A percentile compares a stretch with the other conserved stretches of the same genome.
phyloP scores from a whole-genome alignment of 2,113 vertebrate genomes.

The Kryptolebias marmoratus region DNA sequence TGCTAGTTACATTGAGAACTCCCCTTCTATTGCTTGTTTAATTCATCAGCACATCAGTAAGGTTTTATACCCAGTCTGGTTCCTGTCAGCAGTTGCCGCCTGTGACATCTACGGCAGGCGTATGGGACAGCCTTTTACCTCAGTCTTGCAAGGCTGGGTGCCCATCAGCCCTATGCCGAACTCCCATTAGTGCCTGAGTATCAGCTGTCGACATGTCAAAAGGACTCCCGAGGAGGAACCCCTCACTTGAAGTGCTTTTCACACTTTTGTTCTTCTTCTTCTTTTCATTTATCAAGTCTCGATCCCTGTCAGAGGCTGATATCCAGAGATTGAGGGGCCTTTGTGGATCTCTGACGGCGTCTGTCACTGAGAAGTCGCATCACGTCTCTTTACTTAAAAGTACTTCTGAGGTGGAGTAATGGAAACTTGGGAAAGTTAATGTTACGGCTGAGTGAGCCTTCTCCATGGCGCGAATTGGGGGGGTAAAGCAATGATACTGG shows the following conservation, averaged over 20 bases:
- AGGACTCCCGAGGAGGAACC: constrained; percentile 44
- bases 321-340: constrained; percentile 59
- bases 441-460: constrained; percentile 67
- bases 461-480: constrained; percentile 11
- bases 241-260: constrained; percentile 48
- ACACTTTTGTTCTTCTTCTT: constrained; percentile 57
- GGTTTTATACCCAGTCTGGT: not conserved
- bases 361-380: constrained; percentile 58
- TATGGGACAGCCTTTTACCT: constrained; percentile 46
- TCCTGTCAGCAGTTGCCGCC: constrained; percentile 13
- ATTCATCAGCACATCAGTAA: not conserved
- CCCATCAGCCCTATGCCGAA: constrained; percentile 62
- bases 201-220: constrained; percentile 62
- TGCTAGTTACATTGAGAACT: not conserved
- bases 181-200: constrained; percentile 54
- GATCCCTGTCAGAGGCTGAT: constrained; percentile 56
- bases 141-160: constrained; percentile 32
- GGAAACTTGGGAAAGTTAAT: constrained; percentile 64
- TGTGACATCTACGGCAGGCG: constrained; percentile 25
- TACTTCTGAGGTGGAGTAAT: constrained; percentile 58
- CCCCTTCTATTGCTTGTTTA: not conserved
- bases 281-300: constrained; percentile 60
- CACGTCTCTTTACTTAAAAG: constrained; percentile 37
- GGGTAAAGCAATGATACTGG: not conserved
- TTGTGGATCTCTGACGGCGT: constrained; percentile 48